phyloP scores from a whole-genome alignment of 2,797 vertebrate genomes.

The Chromobotia macracanthus region DNA sequence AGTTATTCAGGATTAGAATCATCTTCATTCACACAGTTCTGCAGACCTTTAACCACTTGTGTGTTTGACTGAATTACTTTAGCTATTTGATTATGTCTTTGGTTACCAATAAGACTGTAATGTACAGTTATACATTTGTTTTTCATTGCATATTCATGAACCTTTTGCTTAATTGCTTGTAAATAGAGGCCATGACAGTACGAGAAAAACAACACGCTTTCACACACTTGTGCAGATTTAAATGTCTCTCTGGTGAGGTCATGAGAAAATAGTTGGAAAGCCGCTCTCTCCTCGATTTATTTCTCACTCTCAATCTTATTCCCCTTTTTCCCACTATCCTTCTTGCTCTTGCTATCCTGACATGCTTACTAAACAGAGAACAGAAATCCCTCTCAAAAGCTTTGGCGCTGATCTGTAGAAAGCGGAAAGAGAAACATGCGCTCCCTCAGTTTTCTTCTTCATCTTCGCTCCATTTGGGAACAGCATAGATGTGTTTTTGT shows the following conservation, averaged over 20 bases:
- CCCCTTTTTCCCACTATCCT: neutral
- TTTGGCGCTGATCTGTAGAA: constrained; percentile 29
- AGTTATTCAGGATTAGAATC: neutral
- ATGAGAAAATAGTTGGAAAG: constrained; percentile 48
- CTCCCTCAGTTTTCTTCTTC: constrained; percentile 32
- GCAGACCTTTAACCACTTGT: neutral
- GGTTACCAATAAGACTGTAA: neutral
- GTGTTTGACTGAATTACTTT: neutral
- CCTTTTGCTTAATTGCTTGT: neutral
- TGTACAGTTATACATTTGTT: neutral
- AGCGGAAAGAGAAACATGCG: constrained; percentile 17
- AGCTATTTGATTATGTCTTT: neutral
- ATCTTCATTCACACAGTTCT: neutral
- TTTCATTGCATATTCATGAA: neutral
- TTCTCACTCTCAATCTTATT: constrained; percentile 18
- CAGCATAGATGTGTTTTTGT: constrained; percentile 29
- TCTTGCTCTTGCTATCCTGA: constrained; percentile 30
- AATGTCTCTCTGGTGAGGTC: constrained; percentile 41
- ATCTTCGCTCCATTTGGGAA: constrained; percentile 29
- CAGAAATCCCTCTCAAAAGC: constrained; percentile 32
- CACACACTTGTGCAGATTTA: constrained; percentile 19
- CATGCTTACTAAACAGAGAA: constrained; percentile 54
- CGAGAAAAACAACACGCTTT: neutral
- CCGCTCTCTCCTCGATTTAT: neutral
- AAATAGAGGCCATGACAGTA: neutral